Conservation (phyloP, 2,888 invertebrate genomes). For the Meliscaeva auricollis region DNA sequence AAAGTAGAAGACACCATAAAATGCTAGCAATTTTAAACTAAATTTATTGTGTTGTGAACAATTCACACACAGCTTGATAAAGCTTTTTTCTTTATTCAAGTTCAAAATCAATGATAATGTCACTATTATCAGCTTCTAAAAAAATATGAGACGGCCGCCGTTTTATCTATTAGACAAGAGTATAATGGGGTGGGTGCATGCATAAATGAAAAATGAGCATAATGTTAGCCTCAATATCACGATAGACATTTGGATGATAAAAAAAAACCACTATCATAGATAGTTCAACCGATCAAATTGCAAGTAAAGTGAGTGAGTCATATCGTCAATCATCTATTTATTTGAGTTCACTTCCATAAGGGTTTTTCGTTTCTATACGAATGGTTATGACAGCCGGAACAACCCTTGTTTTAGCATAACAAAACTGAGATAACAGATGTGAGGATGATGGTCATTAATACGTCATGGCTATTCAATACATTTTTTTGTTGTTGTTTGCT, state of each 20-base stretch:
- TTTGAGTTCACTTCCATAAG: conserved; percentile 59
- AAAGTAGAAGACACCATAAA: too few relatives aligned
- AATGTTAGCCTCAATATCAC: not conserved
- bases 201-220: conserved; percentile 2
- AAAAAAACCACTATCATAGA: conserved; percentile 34
- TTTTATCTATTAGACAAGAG: not conserved
- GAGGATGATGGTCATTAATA: conserved; percentile 74
- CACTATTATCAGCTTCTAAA: not conserved
- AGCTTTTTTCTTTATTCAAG: not conserved
- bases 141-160: too few relatives aligned
- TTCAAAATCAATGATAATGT: not conserved
- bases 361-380: conserved; percentile 52
- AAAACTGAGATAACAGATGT: conserved; percentile 60
- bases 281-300: not conserved
- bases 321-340: conserved; percentile 74
- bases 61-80: not conserved
- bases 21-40: too few relatives aligned
- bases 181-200: not conserved
- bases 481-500: conserved; percentile 70
- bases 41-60: not conserved
- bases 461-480: conserved; percentile 74
- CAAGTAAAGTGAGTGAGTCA: conserved; percentile 40
- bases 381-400: conserved; percentile 68
- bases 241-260: not conserved
- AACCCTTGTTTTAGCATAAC: conserved; percentile 67